These are phyloP conservation scores for Allophyes oxyacanthae DNA, from an alignment of 2,888 invertebrate genomes.

Conservation along the genomic window DNA sequence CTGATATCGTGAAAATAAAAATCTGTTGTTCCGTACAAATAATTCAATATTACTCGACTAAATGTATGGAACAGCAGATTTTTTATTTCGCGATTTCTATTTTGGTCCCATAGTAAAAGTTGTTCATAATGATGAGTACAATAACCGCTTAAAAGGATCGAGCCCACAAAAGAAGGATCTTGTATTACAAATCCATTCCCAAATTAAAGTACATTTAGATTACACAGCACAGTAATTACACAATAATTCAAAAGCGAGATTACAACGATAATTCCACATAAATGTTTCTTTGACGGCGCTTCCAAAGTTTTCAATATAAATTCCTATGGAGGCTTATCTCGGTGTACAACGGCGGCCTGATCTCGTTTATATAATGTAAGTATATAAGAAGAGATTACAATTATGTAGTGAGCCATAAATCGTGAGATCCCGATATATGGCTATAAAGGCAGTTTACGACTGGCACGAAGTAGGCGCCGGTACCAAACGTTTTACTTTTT, in stretches of 20 bases:
- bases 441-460: conserved; percentile 56
- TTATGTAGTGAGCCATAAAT: conserved; percentile 59
- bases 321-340: conserved; percentile 48
- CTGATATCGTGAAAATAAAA: too few species aligned
- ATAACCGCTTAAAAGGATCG: too few species aligned
- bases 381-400: conserved; percentile 50
- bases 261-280: conserved; percentile 27
- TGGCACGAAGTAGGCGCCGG: conserved; percentile 27
- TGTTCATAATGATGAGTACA: too few species aligned
- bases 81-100: too few species aligned
- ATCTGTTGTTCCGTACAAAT: too few species aligned
- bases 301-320: conserved; percentile 51
- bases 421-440: conserved; percentile 54
- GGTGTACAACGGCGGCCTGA: conserved; percentile 28
- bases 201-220: background rate
- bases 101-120: too few species aligned
- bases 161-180: too few species aligned
- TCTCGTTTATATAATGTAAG: conserved; percentile 28
- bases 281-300: conserved; percentile 37
- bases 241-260: conserved; percentile 27
- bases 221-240: conserved; percentile 28
- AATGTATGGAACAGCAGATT: too few species aligned
- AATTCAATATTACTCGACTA: too few species aligned
- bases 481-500: conserved; percentile 46
- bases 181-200: background rate